Base-by-base conservation (phyloP, 1,140 invertebrate species). In the Steinernema khuongi region DNA sequence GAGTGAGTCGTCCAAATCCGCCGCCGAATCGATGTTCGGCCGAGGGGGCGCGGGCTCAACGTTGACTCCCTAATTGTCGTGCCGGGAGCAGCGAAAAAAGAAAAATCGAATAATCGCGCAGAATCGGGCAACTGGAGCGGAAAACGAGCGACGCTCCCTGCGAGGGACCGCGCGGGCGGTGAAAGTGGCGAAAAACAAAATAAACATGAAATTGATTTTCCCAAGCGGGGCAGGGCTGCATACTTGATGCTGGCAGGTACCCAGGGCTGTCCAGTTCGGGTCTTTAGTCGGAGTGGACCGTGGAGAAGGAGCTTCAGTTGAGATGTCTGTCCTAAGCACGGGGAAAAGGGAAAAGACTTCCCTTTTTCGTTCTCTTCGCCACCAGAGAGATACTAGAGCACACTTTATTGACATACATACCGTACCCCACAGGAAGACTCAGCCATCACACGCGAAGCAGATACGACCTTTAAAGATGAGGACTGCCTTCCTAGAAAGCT, bases 11-110 rank as follows among this genome's bases (percentile, higher is more conserved):
- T 22, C 7, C 50, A 26, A 41, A 41, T n/a, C 36, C 7, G 36
- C 36, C 7, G 36, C n/a, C n/a, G 26, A 60, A 60, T 60, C 50
- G 50, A 60, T 60, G 50, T 60, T 60, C 26, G 50, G 50, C 36
- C 4, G 22, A 60, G 50, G 50, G 50, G 26, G 14, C 50, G 50
- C 50, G 36, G 7, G 7, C 7, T 41, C n/a, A 7, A 7, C 14
- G 7, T n/a, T 60, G 7, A 22, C 14, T 22, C 50, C 50, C 14
- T 60, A 60, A 60, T 60, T 60, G 50, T 60, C 26, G 50, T 22
- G 7, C 22, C 50, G 4, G 26, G 26, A 60, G 50, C 50, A 60
- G 26, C 50, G 50, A 60, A 60, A 60, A 60, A 60, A 60, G 50
- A 60, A 60, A 22, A 7, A 60, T 60, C 22, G 50, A 60, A 60